Evolutionary conservation across 1,140 invertebrate species (phyloP), one percentile per base, ranked within the genome.

Genomic region (Rhynchophorus ferrugineus): DNA sequence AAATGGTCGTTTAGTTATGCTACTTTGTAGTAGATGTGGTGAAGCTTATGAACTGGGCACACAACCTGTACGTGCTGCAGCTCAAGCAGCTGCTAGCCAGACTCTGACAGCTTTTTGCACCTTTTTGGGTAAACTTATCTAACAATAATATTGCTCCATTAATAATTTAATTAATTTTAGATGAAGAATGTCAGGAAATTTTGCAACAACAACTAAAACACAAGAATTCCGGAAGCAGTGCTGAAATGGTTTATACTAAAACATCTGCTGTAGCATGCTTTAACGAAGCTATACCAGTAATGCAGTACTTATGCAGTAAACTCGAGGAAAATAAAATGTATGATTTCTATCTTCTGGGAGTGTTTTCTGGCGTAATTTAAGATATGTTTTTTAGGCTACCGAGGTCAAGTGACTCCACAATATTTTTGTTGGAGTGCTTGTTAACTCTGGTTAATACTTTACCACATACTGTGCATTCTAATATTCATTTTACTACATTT

Each of bases 231-330:
- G 78, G 76, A 29, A 77, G 80, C 54, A 79, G 80, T 54, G 64
- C 65, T 20, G 67, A 67, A 57, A 69, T 70, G 65, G 67, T 70
- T 2, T 69, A 70, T 48, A 68, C 63, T 19, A 75, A 78, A 61
- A 75, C 76, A 2, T 78, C 82, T 38, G 85, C 85, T 2, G 84
- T 88, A 0, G 84, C 85, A n/a, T 89, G 87, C 58, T 90, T 89
- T 69, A 90, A 90, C 65, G 90, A 95, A 74, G 84, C 89, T 1
- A 83, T 94, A 53, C 87, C 88, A 0, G 87, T 95, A 43, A 82
- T 94, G 67, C 87, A 91, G 57, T 94, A 89, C 64, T 81, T 93
- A 37, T 90, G 87, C 68, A 86, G 89, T 59, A 84, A 88, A 61
- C 69, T 95, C 7, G 83, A 87, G 47, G 86, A 89, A 69, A 82